Evolutionary conservation across 35 echinoderm and acorn worm genomes (phyloP).

Genomic region (Lytechinus pictus): DNA sequence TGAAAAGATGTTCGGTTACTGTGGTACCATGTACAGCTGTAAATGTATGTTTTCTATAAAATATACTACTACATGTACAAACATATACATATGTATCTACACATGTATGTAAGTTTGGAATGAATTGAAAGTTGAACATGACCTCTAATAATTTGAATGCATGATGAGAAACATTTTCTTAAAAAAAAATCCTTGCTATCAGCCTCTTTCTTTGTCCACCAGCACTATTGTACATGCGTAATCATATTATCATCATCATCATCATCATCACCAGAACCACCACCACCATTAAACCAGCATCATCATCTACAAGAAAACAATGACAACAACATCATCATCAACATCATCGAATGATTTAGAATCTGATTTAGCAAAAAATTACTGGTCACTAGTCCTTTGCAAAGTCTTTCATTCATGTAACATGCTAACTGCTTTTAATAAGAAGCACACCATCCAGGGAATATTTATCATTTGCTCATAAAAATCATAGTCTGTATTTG

Average conservation of each 20-base stretch:
- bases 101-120: too few species aligned
- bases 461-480: not conserved
- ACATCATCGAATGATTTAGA: not conserved
- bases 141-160: too few species aligned
- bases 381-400: too few species aligned
- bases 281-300: not conserved
- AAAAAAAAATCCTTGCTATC: too few species aligned
- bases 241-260: not conserved
- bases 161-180: too few species aligned
- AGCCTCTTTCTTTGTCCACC: too few species aligned
- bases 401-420: not conserved
- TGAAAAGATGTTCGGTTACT: not conserved
- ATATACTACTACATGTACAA: too few species aligned
- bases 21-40: not conserved
- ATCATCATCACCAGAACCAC: not conserved
- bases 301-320: not conserved
- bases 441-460: too few species aligned
- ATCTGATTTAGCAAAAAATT: not conserved
- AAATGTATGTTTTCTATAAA: not conserved
- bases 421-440: not conserved
- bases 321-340: not conserved
- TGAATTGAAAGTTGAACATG: too few species aligned
- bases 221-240: not conserved
- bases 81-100: too few species aligned
- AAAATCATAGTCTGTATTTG: not conserved